These are phyloP conservation scores for Macrobrachium rosenbergii DNA, from an alignment of 1,140 invertebrate genomes.

Conservation along the genomic window DNA sequence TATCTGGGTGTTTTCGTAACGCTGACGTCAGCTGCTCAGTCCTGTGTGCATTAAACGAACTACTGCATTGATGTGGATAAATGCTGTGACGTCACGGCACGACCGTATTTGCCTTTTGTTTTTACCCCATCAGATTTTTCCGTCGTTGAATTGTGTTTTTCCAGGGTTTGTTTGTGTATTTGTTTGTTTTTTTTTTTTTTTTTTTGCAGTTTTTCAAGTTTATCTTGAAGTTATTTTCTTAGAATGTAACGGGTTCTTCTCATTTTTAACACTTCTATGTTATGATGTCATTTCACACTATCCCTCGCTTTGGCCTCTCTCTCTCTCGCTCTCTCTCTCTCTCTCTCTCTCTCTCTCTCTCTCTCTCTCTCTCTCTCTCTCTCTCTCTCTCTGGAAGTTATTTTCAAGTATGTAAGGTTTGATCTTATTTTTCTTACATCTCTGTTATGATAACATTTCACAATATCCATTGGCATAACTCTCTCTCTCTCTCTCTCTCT, in stretches of 20 bases:
- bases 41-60: too few relatives aligned
- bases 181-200: too few relatives aligned
- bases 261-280: background rate
- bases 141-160: too few relatives aligned
- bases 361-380: background rate
- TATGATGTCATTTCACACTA: background rate
- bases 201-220: background rate
- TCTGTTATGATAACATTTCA: background rate
- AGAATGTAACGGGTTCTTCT: background rate
- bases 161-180: too few relatives aligned
- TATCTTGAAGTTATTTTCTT: background rate
- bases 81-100: too few relatives aligned
- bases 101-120: too few relatives aligned
- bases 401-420: background rate
- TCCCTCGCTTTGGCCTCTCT: background rate
- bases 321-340: background rate
- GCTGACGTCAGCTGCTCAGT: too few relatives aligned
- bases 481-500: conserved; percentile 7
- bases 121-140: too few relatives aligned
- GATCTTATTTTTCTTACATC: background rate
- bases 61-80: too few relatives aligned
- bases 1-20: too few relatives aligned
- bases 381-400: background rate
- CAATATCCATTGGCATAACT: background rate
- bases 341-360: background rate